phyloP scores from a whole-genome alignment of 1,140 invertebrate species.

The Aphaenogaster rudis region DNA sequence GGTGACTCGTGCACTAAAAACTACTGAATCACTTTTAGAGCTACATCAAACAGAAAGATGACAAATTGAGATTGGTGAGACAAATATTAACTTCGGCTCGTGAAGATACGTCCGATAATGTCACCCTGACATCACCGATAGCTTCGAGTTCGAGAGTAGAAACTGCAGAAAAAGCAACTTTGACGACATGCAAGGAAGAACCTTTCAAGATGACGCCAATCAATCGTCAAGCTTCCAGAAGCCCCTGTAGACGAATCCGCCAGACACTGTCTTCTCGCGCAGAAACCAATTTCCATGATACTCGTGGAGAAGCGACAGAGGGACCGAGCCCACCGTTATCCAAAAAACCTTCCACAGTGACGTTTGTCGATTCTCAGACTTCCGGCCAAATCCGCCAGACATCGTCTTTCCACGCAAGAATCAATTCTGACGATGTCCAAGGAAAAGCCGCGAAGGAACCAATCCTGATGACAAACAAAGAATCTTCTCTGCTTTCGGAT shows the following conservation, averaged over 20 bases:
- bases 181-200: background rate
- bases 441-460: background rate
- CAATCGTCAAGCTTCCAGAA: slow-evolving; percentile 10
- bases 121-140: background rate
- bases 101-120: slow-evolving; percentile 65
- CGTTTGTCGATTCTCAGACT: background rate
- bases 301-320: background rate
- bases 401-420: background rate
- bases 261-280: background rate
- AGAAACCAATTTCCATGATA: background rate
- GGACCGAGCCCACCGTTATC: background rate
- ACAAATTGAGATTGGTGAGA: slow-evolving; percentile 86
- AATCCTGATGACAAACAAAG: background rate
- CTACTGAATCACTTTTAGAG: slow-evolving; percentile 70
- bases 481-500: background rate
- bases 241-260: background rate
- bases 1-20: slow-evolving; percentile 2
- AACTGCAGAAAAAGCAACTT: background rate
- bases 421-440: background rate
- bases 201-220: background rate
- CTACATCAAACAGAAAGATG: slow-evolving; percentile 86
- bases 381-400: background rate
- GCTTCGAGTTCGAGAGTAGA: background rate
- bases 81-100: slow-evolving; percentile 84
- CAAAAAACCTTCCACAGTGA: background rate